Conservation (phyloP, 2,888 invertebrate genomes). For the Thysanoteuthis rhombus region DNA sequence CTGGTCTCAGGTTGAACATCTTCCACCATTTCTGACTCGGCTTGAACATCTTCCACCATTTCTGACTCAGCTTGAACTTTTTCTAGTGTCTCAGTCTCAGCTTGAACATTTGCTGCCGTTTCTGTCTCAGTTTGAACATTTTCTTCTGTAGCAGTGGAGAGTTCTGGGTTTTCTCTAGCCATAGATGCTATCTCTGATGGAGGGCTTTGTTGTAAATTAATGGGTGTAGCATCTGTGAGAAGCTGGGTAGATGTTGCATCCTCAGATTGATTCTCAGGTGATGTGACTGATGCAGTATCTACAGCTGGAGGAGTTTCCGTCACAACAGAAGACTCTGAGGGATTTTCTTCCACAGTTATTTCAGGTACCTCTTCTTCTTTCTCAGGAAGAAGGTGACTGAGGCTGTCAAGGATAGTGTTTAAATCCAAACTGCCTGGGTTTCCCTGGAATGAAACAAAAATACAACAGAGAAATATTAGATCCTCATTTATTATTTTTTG, state of each 20-base stretch:
- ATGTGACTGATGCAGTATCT: neutral
- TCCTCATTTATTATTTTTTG: neutral
- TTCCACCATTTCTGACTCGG: too few species aligned
- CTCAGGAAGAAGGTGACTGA: conserved; percentile 52
- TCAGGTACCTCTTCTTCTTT: conserved; percentile 39
- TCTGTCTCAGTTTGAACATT: too few species aligned
- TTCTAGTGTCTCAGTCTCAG: too few species aligned
- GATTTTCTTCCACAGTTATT: conserved; percentile 19
- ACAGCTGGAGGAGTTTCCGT: neutral
- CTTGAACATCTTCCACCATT: too few species aligned
- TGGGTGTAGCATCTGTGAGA: neutral
- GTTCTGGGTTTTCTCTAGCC: neutral
- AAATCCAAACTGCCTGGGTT: conserved; percentile 51
- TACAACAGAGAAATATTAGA: neutral
- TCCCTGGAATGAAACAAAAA: conserved; percentile 39
- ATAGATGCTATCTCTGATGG: neutral
- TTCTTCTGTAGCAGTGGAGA: neutral
- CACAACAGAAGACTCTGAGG: neutral
- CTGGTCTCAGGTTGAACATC: too few species aligned
- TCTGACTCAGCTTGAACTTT: too few species aligned
- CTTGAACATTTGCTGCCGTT: too few species aligned
- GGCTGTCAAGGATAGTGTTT: conserved; percentile 41
- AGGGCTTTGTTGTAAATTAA: neutral
- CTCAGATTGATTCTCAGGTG: too few species aligned
- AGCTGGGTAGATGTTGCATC: neutral